Evolutionary conservation across 2,888 invertebrate species (phyloP), one percentile per base, ranked within the genome.

Genomic region (Dryococelus australis): DNA sequence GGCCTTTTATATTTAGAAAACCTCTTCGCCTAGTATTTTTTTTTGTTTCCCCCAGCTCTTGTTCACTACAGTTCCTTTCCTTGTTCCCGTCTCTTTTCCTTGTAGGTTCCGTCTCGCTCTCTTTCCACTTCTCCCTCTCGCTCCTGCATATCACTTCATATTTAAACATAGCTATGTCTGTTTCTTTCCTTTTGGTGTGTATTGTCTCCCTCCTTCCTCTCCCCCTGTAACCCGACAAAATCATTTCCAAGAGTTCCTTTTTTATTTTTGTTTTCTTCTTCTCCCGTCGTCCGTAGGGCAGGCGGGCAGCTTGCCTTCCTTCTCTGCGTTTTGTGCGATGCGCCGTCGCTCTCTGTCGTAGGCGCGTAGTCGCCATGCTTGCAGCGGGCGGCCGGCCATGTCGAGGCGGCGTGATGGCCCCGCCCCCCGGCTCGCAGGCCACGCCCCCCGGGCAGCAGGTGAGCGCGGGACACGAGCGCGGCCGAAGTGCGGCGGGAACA

Each of bases 101-200:
- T 24, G 65, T n/a, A 65, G 65, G 65, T 65, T n/a, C 65, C n/a
- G n/a, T 65, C n/a, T 65, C 65, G n/a, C 65, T 65, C 65, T 20
- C 51, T 16, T 3, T 51, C 51, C 13, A 20, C 51, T 3, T 51
- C 51, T 51, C 51, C 20, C 51, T 51, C 51, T 51, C 51, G 12
- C 51, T 51, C 51, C n/a, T 65, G 20, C 65, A n/a, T 65, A 65
- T 65, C 65, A 65, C 65, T 65, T 65, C 65, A 65, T 65, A 65
- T 65, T 65, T 65, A 65, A 65, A 65, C 65, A 65, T 65, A 65
- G 65, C 65, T n/a, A 65, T 65, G 65, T 65, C 65, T 65, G 65
- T 65, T 65, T 65, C 65, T 65, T n/a, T 65, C 65, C 16, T 65
- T n/a, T n/a, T 65, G 6, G 10, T 65, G 20, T 65, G 20, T 65